These are phyloP conservation scores for Nephila pilipes DNA, from an alignment of 1,140 invertebrate genomes.

Conservation along the genomic window DNA sequence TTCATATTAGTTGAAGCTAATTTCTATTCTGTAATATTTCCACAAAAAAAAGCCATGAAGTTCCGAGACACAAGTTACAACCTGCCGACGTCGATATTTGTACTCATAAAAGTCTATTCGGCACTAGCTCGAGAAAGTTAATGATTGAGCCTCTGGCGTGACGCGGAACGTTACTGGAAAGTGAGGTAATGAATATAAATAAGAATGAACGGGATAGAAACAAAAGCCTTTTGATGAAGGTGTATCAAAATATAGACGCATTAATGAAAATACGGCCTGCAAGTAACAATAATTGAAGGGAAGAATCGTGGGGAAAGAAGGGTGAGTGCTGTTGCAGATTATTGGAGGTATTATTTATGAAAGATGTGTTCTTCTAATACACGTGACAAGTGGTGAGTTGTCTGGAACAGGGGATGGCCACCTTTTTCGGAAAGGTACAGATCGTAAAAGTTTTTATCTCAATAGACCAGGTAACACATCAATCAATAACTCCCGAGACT, in stretches of 20 bases:
- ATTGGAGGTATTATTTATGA: neutral
- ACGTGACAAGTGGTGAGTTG: no score
- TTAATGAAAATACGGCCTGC: neutral
- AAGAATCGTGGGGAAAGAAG: neutral
- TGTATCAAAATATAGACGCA: neutral
- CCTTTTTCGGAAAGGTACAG: no score
- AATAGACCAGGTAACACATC: no score
- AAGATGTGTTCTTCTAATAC: neutral
- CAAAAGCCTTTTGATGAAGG: neutral
- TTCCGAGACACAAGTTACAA: neutral
- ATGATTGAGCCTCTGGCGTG: neutral
- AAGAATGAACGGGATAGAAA: neutral
- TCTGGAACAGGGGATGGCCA: no score
- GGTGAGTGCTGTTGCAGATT: neutral
- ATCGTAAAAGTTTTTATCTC: no score
- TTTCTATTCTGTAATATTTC: no score
- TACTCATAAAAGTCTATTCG: neutral
- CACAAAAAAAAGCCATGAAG: no score
- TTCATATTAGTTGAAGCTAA: no score
- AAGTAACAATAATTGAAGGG: neutral
- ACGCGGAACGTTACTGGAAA: neutral
- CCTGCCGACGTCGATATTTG: neutral
- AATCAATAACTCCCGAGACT: no score
- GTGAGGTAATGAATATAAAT: conserved; percentile 1
- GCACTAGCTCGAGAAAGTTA: neutral